phyloP scores from a whole-genome alignment of 2,113 vertebrate genomes.

The Mellivora capensis region DNA sequence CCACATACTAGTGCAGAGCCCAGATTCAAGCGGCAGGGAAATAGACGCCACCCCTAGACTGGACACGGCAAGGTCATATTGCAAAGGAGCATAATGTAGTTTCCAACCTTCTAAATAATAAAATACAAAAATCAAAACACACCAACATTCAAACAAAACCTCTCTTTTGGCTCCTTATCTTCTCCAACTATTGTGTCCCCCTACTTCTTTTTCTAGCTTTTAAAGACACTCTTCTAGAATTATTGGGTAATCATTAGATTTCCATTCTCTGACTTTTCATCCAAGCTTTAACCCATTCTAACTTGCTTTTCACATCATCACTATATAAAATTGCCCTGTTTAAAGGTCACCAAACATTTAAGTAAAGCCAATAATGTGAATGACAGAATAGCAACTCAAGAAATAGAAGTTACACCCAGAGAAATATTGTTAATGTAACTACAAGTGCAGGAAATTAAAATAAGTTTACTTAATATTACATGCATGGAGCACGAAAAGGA shows the following conservation, averaged over 20 bases:
- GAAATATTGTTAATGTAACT: background rate
- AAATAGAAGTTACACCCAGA: background rate
- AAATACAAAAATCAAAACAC: background rate
- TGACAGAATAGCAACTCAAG: background rate
- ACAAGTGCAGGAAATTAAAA: background rate
- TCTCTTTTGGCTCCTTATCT: background rate
- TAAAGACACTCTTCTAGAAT: background rate
- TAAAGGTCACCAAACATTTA: background rate
- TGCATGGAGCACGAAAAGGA: background rate
- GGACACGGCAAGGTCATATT: background rate
- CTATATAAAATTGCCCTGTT: background rate
- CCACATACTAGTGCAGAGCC: background rate
- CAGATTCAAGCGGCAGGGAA: background rate
- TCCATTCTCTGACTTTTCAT: background rate
- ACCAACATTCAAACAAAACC: background rate
- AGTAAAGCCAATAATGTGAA: background rate
- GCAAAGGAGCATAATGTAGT: background rate
- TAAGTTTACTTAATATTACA: background rate
- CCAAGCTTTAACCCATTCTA: background rate
- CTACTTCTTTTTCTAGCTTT: background rate
- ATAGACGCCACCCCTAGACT: background rate
- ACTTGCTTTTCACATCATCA: background rate
- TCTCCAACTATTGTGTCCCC: background rate
- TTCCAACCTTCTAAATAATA: background rate
- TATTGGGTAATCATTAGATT: background rate